Evolutionary conservation across 1,140 invertebrate species (phyloP).

Genomic region (Diprion similis): DNA sequence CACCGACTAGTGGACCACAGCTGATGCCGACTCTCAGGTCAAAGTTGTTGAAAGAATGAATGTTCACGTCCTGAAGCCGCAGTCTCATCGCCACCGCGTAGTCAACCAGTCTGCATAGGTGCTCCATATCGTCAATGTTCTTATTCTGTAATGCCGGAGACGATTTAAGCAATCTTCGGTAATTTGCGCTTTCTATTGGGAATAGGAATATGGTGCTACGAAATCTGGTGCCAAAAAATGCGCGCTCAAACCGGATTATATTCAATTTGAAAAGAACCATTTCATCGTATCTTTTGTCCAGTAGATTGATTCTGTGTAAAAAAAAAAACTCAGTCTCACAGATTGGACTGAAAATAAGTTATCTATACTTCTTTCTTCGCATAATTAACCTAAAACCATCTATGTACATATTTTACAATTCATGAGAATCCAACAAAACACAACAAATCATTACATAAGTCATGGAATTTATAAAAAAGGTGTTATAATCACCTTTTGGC

Average conservation of each 20-base stretch:
- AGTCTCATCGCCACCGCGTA: slow-evolving; percentile 93
- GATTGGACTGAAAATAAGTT: too few species aligned
- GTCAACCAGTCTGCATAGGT: slow-evolving; percentile 88
- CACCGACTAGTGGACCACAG: slow-evolving; percentile 93
- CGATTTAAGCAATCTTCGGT: slow-evolving; percentile 2
- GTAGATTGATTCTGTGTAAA: too few species aligned
- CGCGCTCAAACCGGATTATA: background rate
- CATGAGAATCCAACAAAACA: too few species aligned
- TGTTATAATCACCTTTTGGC: slow-evolving; percentile 65
- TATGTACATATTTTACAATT: too few species aligned
- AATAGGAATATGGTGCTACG: slow-evolving; percentile 29
- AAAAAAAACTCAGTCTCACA: too few species aligned
- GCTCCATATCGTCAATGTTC: slow-evolving; percentile 71
- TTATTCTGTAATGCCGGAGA: slow-evolving; percentile 52
- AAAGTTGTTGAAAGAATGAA: slow-evolving; percentile 98
- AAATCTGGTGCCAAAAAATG: slow-evolving; percentile 1
- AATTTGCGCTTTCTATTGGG: slow-evolving; percentile 37
- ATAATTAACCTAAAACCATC: too few species aligned
- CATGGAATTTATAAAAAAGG: too few species aligned
- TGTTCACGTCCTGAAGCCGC: slow-evolving; percentile 90
- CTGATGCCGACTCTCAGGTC: slow-evolving; percentile 93
- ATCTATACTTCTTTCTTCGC: too few species aligned
- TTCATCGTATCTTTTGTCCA: too few species aligned
- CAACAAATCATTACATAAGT: too few species aligned
- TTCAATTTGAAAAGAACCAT: too few species aligned